Conservation (phyloP, 2,113 vertebrate species). For the Ammodytes dubius region DNA sequence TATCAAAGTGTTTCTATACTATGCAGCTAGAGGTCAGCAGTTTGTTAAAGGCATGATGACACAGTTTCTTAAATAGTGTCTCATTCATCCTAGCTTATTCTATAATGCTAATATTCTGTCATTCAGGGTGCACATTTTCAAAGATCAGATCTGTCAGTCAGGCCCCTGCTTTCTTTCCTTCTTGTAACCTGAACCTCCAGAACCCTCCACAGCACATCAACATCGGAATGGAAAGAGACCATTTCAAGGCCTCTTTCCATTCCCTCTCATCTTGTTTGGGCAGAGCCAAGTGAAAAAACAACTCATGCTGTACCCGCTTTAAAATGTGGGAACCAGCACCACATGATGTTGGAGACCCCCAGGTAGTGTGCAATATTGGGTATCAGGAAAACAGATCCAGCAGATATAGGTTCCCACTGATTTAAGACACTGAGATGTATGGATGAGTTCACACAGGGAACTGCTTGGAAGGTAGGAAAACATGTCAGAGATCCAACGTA, state of each 20-base stretch:
- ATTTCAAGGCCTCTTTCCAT: constrained; percentile 27
- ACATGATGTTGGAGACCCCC: constrained; percentile 42
- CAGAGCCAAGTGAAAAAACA: constrained; percentile 37
- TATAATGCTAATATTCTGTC: background rate
- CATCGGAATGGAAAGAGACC: background rate
- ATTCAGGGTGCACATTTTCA: background rate
- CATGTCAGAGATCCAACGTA: constrained; percentile 24
- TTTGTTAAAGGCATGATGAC: background rate
- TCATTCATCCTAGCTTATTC: background rate
- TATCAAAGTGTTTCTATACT: background rate
- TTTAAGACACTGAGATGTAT: constrained; percentile 34
- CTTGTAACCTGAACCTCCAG: constrained; percentile 3
- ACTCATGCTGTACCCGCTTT: constrained; percentile 35
- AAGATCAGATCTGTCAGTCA: background rate
- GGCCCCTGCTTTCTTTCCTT: constrained; percentile 1
- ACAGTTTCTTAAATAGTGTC: background rate
- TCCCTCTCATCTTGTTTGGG: constrained; percentile 23
- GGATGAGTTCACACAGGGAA: constrained; percentile 49
- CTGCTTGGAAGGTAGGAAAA: constrained; percentile 26
- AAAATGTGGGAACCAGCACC: constrained; percentile 35
- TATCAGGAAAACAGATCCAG: constrained; percentile 60
- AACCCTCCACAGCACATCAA: background rate
- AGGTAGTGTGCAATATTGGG: constrained; percentile 36
- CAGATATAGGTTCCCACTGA: constrained; percentile 57
- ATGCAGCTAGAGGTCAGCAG: background rate